phyloP scores from a whole-genome alignment of 2,797 vertebrate species.

The Allobates femoralis region DNA sequence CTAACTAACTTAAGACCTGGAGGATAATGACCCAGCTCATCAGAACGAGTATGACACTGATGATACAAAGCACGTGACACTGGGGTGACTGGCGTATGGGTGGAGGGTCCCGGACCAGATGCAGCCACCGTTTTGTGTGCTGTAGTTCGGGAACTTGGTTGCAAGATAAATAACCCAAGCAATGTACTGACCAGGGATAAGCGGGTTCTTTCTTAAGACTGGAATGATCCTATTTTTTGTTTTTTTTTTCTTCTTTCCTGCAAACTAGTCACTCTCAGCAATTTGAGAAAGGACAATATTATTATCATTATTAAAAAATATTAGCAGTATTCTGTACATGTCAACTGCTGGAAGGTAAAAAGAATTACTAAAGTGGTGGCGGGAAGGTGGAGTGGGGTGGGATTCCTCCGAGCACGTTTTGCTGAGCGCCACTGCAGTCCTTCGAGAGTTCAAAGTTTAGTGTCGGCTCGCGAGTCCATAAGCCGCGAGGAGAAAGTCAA shows the following conservation, averaged over 20 bases:
- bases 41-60: slow-evolving; percentile 3
- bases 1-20: background rate
- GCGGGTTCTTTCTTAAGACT: slow-evolving; percentile 85
- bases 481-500: slow-evolving; percentile 65
- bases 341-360: slow-evolving; percentile 94
- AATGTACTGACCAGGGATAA: slow-evolving; percentile 63
- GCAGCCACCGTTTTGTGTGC: slow-evolving; percentile 43
- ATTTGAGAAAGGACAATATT: slow-evolving; percentile 89
- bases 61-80: slow-evolving; percentile 26
- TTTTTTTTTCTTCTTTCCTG: slow-evolving; percentile 68
- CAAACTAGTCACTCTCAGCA: slow-evolving; percentile 92
- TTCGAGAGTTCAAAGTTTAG: slow-evolving; percentile 73
- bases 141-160: slow-evolving; percentile 7
- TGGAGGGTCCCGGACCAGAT: slow-evolving; percentile 62
- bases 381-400: slow-evolving; percentile 78
- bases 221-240: slow-evolving; percentile 77
- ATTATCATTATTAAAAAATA: slow-evolving; percentile 90
- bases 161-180: slow-evolving; percentile 29
- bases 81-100: background rate
- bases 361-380: slow-evolving; percentile 82
- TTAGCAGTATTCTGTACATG: slow-evolving; percentile 91
- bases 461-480: slow-evolving; percentile 73
- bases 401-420: slow-evolving; percentile 68
- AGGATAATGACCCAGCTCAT: background rate
- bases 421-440: slow-evolving; percentile 75